Conservation (phyloP, 2,888 invertebrate species). For the Pachycephus smyrnensis region DNA sequence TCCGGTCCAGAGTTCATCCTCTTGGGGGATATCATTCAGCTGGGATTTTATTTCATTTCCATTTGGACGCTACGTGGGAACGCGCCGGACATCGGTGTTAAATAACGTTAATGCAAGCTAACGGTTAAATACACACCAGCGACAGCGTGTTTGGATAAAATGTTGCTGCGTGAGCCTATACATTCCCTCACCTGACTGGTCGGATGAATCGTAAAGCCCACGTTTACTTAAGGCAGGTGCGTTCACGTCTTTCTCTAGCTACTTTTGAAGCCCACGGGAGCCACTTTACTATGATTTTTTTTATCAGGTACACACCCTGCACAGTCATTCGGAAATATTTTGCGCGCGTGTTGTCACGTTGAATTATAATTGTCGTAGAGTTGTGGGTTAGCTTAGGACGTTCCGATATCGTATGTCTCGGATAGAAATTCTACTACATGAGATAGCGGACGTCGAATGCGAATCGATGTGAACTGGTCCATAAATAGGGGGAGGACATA, state of each 20-base stretch:
- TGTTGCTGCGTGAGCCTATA: neutral
- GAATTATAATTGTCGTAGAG: neutral
- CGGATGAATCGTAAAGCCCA: neutral
- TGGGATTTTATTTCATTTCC: constrained; percentile 15
- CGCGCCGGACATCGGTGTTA: constrained; percentile 18
- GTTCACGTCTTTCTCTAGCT: neutral
- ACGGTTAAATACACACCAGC: constrained; percentile 21
- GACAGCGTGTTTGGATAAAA: constrained; percentile 22
- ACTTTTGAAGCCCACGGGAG: neutral
- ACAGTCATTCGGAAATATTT: neutral
- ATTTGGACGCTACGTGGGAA: constrained; percentile 18
- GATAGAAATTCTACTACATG: neutral
- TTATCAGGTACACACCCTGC: neutral
- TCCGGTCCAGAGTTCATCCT: neutral
- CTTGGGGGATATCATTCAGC: constrained; percentile 5
- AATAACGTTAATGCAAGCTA: constrained; percentile 26
- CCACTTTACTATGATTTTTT: neutral
- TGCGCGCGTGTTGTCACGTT: neutral
- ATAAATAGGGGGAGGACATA: neutral
- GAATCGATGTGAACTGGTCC: neutral
- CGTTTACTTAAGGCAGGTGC: neutral
- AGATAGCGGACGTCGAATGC: neutral
- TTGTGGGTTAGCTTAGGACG: neutral
- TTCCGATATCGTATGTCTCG: neutral
- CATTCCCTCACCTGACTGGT: neutral